A percentile compares a stretch with the other conserved stretches of the same genome.
Conservation (phyloP, 1,140 invertebrate genomes). For the Metaphire vulgaris region DNA sequence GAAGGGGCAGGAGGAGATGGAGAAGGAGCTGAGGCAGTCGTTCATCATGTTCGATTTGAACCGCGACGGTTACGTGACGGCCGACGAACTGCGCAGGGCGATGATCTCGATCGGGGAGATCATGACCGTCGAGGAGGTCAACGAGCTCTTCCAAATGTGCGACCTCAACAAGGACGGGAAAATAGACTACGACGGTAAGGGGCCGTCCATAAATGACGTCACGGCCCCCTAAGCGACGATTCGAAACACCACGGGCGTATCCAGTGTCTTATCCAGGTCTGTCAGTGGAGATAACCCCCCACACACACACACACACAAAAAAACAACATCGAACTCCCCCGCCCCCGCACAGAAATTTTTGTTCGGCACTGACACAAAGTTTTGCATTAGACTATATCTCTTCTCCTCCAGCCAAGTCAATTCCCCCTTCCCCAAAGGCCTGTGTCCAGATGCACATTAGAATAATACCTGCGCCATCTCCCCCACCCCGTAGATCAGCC, state of each 20-base stretch:
- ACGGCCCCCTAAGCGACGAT: no score
- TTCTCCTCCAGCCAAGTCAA: no score
- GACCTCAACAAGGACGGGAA: conserved; percentile 30
- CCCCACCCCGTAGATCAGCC: no score
- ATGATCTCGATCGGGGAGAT: conserved; percentile 28
- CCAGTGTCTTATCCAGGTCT: not conserved
- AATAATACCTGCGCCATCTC: no score
- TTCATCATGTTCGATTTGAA: conserved; percentile 28
- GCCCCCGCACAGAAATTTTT: not conserved
- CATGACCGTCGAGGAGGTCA: conserved; percentile 26
- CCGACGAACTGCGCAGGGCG: conserved; percentile 17
- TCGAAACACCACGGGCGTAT: no score
- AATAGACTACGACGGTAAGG: conserved; percentile 31
- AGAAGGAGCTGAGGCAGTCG: conserved; percentile 24
- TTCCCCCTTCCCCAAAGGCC: no score
- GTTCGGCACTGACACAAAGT: not conserved
- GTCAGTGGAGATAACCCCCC: not conserved
- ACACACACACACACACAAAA: no score
- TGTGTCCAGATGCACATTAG: no score
- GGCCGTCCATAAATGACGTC: no score
- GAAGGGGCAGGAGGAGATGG: conserved; percentile 15
- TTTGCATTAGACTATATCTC: no score
- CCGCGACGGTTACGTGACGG: conserved; percentile 24
- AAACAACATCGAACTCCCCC: no score
- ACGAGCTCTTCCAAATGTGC: conserved; percentile 24